Evolutionary conservation across 2,113 vertebrate genomes (phyloP).

Genomic region (Scopus umbretta): DNA sequence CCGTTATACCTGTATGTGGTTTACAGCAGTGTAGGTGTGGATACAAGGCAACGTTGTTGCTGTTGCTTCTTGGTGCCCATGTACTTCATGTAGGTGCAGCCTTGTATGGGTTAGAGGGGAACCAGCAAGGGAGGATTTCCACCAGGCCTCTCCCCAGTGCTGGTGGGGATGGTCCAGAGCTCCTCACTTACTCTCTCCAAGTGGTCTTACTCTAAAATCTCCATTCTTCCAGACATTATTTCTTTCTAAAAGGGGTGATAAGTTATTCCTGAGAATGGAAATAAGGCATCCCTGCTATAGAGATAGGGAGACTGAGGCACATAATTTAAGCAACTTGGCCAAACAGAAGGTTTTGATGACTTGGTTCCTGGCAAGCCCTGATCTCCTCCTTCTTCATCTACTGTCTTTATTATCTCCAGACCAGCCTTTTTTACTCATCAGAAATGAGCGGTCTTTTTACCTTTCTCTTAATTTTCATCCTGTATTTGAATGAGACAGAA

Average conservation of each 20-base stretch:
- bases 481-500: constrained; percentile 28
- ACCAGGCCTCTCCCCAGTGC: neutral
- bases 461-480: neutral
- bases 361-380: neutral
- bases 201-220: neutral
- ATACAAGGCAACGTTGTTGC: neutral
- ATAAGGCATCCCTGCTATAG: neutral
- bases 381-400: neutral
- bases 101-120: neutral
- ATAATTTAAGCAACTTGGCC: neutral
- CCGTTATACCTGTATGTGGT: neutral
- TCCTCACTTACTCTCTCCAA: neutral
- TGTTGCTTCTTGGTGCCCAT: neutral
- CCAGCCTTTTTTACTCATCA: neutral
- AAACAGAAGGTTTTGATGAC: neutral
- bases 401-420: constrained; percentile 8
- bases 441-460: neutral
- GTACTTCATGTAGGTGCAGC: neutral
- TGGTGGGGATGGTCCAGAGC: neutral
- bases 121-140: neutral
- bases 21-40: neutral
- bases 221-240: neutral
- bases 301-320: neutral
- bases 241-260: neutral
- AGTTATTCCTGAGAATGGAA: neutral